Percentiles rank a stretch among this genome's conserved stretches.
Evolutionary conservation across 2,113 vertebrate genomes (phyloP).

Genomic region (Macquaria ambigua): DNA sequence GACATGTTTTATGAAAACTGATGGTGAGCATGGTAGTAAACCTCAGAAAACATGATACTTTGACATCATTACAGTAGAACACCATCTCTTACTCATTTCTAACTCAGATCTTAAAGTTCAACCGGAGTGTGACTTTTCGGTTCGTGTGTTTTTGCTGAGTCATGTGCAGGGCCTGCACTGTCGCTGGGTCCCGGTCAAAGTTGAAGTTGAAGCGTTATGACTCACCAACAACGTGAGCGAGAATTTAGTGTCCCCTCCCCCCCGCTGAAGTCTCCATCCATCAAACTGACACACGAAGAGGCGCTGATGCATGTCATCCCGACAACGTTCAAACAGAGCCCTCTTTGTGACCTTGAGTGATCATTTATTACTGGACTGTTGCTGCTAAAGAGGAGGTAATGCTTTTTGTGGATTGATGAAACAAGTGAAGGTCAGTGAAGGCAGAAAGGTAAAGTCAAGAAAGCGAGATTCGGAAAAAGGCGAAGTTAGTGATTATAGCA

Average conservation of each 20-base stretch:
- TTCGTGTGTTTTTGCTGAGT: conserved; percentile 13
- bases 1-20: neutral
- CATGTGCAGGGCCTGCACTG: neutral
- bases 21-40: neutral
- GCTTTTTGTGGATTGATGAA: neutral
- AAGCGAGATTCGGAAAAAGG: neutral
- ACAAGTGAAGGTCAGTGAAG: neutral
- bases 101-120: neutral
- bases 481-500: neutral
- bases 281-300: neutral
- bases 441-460: neutral
- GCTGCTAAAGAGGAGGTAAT: no score
- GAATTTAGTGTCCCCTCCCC: conserved; percentile 13
- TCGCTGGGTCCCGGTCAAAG: conserved; percentile 57
- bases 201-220: conserved; percentile 36
- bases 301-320: neutral
- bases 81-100: neutral
- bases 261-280: neutral
- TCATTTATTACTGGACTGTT: neutral
- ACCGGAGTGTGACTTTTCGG: neutral
- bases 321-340: neutral
- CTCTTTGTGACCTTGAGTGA: conserved; percentile 1
- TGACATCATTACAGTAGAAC: neutral
- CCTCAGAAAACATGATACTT: neutral
- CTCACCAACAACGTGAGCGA: conserved; percentile 32